Percentiles rank a stretch among this genome's conserved stretches.
These are phyloP conservation scores for Cololabis saira DNA, from an alignment of 2,113 vertebrate genomes.

Conservation along the genomic window DNA sequence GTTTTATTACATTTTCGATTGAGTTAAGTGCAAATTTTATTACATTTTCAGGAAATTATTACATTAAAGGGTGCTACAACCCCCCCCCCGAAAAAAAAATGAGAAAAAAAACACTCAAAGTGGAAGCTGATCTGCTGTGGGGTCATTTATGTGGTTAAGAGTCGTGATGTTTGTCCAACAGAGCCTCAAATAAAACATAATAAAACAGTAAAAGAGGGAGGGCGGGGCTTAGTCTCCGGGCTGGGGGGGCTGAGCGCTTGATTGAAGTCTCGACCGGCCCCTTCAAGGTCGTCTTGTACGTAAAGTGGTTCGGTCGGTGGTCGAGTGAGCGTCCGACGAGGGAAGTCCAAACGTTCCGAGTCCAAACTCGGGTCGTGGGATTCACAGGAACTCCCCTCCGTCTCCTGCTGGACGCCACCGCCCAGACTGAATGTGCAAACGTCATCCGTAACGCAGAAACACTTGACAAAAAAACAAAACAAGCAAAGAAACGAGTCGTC, in stretches of 20 bases:
- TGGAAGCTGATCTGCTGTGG: constrained; percentile 2
- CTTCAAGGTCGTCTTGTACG: constrained; percentile 8
- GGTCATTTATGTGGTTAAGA: background rate
- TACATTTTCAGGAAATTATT: too few relatives aligned
- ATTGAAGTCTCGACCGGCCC: constrained; percentile 7
- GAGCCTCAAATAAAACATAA: background rate
- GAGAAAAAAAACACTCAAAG: background rate
- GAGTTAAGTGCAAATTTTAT: too few relatives aligned
- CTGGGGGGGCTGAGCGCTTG: constrained; percentile 13
- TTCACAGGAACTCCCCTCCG: constrained; percentile 35
- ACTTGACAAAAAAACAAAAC: constrained; percentile 42
- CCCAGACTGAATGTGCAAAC: constrained; percentile 67
- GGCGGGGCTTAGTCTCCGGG: constrained; percentile 1
- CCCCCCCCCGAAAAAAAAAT: too few relatives aligned
- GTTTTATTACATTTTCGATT: too few relatives aligned
- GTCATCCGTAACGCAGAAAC: constrained; percentile 32
- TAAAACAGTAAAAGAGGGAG: too few relatives aligned
- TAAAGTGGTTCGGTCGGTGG: constrained; percentile 46
- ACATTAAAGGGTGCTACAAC: too few relatives aligned
- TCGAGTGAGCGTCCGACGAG: constrained; percentile 6
- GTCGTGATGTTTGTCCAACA: background rate
- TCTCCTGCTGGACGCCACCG: constrained; percentile 15
- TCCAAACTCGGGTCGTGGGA: constrained; percentile 28
- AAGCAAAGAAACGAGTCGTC: constrained; percentile 28
- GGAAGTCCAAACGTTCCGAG: constrained; percentile 37